A percentile compares a stretch with the other conserved stretches of the same genome.
phyloP scores from a whole-genome alignment of 2,113 vertebrate genomes.

The Ascaphus truei region DNA sequence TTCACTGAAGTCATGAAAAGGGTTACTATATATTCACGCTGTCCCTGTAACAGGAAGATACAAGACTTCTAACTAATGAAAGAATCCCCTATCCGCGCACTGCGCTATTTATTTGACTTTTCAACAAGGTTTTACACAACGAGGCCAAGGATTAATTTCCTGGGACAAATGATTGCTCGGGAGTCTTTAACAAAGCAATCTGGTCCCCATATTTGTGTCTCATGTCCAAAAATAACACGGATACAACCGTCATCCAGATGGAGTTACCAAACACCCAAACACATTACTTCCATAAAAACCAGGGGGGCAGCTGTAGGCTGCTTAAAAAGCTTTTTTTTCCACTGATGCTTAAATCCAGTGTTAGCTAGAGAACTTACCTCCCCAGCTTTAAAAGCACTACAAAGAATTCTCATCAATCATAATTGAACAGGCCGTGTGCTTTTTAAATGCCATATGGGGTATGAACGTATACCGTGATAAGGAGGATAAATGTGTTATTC shows the following conservation, averaged over 20 bases:
- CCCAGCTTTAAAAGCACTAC: neutral
- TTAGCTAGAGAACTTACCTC: conserved; percentile 10
- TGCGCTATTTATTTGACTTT: too few relatives aligned
- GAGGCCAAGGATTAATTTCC: too few relatives aligned
- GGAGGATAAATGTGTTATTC: conserved; percentile 55
- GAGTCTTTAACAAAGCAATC: neutral
- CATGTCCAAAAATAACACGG: neutral
- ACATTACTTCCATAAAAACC: conserved; percentile 2
- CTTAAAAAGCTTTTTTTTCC: conserved; percentile 6
- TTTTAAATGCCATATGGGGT: conserved; percentile 46
- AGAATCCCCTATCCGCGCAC: too few relatives aligned
- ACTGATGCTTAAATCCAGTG: conserved; percentile 5
- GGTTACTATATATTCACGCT: too few relatives aligned
- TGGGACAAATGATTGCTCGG: too few relatives aligned
- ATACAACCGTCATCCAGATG: too few relatives aligned
- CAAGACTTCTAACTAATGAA: too few relatives aligned
- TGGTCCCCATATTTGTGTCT: neutral
- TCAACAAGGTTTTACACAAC: too few relatives aligned
- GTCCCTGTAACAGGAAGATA: too few relatives aligned
- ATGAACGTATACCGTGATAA: conserved; percentile 47
- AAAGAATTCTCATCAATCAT: conserved; percentile 61
- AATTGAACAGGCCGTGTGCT: conserved; percentile 37
- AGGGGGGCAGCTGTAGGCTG: neutral
- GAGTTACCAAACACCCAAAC: neutral
- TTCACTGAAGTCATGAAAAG: too few relatives aligned